These are phyloP conservation scores for Drosophila sechellia DNA, from an alignment of 1,140 invertebrate species.

Conservation along the genomic window DNA sequence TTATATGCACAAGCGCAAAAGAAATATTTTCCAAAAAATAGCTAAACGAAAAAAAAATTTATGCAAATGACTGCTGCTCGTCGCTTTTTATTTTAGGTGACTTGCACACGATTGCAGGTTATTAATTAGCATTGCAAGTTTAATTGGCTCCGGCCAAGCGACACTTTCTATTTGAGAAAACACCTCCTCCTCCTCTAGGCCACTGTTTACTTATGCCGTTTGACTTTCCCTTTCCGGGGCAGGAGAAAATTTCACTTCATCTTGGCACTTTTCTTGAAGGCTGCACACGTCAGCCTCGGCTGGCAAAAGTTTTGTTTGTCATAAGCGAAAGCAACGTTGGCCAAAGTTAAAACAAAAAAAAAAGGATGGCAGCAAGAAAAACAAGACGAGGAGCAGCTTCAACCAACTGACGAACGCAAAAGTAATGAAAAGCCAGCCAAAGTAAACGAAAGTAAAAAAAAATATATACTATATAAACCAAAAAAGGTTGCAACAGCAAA, in stretches of 20 bases:
- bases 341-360: slow-evolving; percentile 44
- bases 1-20: slow-evolving; percentile 35
- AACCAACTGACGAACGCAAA: slow-evolving; percentile 55
- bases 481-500: slow-evolving; percentile 7
- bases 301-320: slow-evolving; percentile 73
- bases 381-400: slow-evolving; percentile 40
- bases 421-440: slow-evolving; percentile 71
- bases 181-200: not conserved
- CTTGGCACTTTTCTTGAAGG: slow-evolving; percentile 71
- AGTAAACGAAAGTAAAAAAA: slow-evolving; percentile 41
- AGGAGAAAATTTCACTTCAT: slow-evolving; percentile 61
- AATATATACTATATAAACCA: slow-evolving; percentile 12
- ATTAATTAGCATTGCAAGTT: slow-evolving; percentile 75
- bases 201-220: slow-evolving; percentile 77
- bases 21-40: slow-evolving; percentile 40
- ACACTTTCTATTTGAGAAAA: slow-evolving; percentile 50
- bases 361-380: slow-evolving; percentile 21
- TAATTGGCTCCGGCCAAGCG: slow-evolving; percentile 49
- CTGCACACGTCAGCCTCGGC: slow-evolving; percentile 63
- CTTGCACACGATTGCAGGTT: slow-evolving; percentile 60
- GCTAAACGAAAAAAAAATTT: slow-evolving; percentile 27
- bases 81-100: slow-evolving; percentile 20
- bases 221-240: slow-evolving; percentile 70
- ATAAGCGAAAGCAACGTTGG: slow-evolving; percentile 62
- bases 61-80: slow-evolving; percentile 34